phyloP scores from a whole-genome alignment of 2,113 vertebrate species.

The Fulmarus glacialis region DNA sequence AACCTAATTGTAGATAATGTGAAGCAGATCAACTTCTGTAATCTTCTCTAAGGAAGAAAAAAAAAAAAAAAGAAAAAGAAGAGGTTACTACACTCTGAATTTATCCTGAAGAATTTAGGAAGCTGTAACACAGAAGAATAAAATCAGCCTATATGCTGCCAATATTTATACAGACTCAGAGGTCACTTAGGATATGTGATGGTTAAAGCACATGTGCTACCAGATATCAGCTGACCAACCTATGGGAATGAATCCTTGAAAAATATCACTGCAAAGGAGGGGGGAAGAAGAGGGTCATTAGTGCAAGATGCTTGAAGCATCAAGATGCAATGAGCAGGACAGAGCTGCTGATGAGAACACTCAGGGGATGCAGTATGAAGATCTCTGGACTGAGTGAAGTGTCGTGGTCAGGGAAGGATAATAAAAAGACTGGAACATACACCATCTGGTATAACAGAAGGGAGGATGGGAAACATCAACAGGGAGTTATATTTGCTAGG shows the following conservation, averaged over 20 bases:
- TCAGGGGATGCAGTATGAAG: neutral
- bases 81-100: neutral
- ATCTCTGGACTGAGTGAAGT: constrained; percentile 68
- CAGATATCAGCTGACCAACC: neutral
- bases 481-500: constrained; percentile 75
- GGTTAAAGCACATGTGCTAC: neutral
- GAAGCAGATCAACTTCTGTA: constrained; percentile 49
- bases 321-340: constrained; percentile 1
- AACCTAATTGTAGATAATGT: constrained; percentile 36
- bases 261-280: neutral
- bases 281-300: neutral
- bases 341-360: constrained; percentile 38
- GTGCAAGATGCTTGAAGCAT: constrained; percentile 2
- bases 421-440: constrained; percentile 74
- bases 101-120: neutral
- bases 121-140: neutral
- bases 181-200: neutral
- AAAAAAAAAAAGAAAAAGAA: neutral
- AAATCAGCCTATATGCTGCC: neutral
- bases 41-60: neutral
- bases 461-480: constrained; percentile 77
- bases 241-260: neutral
- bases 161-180: neutral
- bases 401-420: constrained; percentile 74
- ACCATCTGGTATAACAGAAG: constrained; percentile 83